Evolutionary conservation across 2,797 vertebrate genomes (phyloP), one percentile per base, ranked within the genome.

Genomic region (Monodelphis domestica): DNA sequence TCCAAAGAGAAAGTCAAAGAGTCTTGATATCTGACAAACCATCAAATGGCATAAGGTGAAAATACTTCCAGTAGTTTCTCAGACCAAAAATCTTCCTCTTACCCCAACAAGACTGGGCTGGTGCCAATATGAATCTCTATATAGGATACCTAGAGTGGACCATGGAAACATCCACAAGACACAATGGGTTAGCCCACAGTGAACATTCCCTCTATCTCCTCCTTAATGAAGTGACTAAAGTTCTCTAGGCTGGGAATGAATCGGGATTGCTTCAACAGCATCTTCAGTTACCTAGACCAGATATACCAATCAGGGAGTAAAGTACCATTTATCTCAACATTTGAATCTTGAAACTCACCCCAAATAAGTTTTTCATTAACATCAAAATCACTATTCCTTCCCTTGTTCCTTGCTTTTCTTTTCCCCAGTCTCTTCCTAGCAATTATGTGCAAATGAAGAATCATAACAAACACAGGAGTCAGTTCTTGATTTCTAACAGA

Each of bases 391-490:
- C 33, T 88, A 78, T 91, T 92, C 89, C 91, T 88, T 90, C 92
- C 91, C 53, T 96, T 9, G 7, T 70, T 54, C 90, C 45, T 28
- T 4, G 94, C 52, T 96, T 95, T 97, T 93, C 88, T 95, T 95
- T 91, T 96, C 94, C 91, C 38, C n/a, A 89, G 96, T 92, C 93
- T 97, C 96, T 96, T 97, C 96, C 97, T 97, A 97, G 93, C 89
- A 93, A 38, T 57, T 94, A 95, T 94, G 90, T 95, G 96, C 84
- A 97, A 97, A 96, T 95, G 92, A 95, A 97, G 91, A 94, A 97
- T 95, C 94, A 96, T 94, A 96, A 95, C 91, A 96, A 56, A 95
- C 94, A 95, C 89, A 96, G 91, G 53, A 89, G 94, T 96, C 92
- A 96, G 90, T 96, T 91, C 91, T 94, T 94, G 92, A 55, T 88